Percentiles rank a stretch among this genome's conserved stretches.
Conservation (phyloP, 2,797 vertebrate species). For the Mormyrops boulengeri region DNA sequence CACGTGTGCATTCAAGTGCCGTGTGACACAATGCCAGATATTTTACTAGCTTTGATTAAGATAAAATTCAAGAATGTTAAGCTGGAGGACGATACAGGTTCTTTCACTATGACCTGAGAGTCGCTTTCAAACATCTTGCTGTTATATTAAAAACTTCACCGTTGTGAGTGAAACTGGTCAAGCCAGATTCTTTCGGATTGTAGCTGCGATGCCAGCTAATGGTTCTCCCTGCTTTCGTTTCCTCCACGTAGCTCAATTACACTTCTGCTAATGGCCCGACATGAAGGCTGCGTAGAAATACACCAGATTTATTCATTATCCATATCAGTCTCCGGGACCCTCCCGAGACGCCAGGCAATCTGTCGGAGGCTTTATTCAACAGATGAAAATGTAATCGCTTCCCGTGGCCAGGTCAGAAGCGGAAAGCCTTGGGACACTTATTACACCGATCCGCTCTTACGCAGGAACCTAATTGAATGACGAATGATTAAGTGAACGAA, state of each 20-base stretch:
- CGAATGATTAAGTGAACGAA: neutral
- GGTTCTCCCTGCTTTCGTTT: neutral
- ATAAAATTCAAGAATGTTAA: neutral
- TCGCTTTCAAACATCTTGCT: neutral
- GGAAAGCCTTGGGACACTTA: neutral
- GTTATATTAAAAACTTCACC: neutral
- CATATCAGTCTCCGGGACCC: neutral
- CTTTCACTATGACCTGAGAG: neutral
- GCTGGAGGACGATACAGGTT: neutral
- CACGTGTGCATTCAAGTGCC: neutral
- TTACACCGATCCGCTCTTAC: neutral
- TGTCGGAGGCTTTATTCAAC: neutral
- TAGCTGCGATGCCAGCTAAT: neutral
- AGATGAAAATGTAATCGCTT: conserved; percentile 1
- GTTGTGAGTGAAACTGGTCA: neutral
- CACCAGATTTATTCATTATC: neutral
- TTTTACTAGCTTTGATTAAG: neutral
- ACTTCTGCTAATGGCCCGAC: neutral
- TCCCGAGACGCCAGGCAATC: neutral
- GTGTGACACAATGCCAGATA: neutral
- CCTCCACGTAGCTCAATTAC: neutral
- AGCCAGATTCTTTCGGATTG: neutral
- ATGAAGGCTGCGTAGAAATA: neutral
- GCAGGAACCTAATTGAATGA: neutral
- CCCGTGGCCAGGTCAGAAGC: neutral